A percentile compares a stretch with the other conserved stretches of the same genome.
phyloP scores from a whole-genome alignment of 2,797 vertebrate species.

The Ctenopoma kingsleyae region DNA sequence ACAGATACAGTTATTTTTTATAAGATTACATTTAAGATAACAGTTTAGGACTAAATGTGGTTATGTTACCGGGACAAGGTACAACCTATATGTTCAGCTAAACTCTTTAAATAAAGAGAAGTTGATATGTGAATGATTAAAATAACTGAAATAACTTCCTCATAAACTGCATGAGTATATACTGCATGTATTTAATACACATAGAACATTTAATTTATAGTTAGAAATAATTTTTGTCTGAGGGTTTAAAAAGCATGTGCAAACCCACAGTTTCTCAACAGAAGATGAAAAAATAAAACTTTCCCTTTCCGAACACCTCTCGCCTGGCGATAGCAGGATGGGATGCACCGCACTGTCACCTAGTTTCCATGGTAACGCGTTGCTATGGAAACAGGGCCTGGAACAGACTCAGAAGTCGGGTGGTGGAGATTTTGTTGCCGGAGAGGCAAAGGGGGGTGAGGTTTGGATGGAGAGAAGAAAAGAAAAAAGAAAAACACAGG shows the following conservation, averaged over 20 bases:
- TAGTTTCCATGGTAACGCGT: slow-evolving; percentile 88
- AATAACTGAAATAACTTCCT: background rate
- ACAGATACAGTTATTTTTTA: background rate
- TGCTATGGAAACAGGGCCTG: slow-evolving; percentile 86
- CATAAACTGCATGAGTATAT: background rate
- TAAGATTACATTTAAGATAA: background rate
- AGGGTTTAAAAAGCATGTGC: slow-evolving; percentile 8
- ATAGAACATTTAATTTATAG: background rate
- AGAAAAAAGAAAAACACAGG: background rate
- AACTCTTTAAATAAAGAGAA: background rate
- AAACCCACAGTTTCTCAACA: slow-evolving; percentile 24
- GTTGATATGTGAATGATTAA: slow-evolving; percentile 5
- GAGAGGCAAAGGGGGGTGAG: slow-evolving; percentile 64
- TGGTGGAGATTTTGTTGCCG: slow-evolving; percentile 59
- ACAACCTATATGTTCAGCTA: background rate
- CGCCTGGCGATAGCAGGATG: slow-evolving; percentile 60
- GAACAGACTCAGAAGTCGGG: slow-evolving; percentile 71
- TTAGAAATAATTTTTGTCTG: background rate
- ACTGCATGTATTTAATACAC: background rate
- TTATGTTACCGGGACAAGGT: background rate
- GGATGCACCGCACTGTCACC: slow-evolving; percentile 83
- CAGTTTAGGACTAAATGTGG: background rate
- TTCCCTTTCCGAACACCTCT: slow-evolving; percentile 65
- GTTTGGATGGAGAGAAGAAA: slow-evolving; percentile 37
- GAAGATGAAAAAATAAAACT: slow-evolving; percentile 52